These are phyloP conservation scores for Tupaia tana DNA, from an alignment of 2,113 vertebrate genomes.

Conservation along the genomic window DNA sequence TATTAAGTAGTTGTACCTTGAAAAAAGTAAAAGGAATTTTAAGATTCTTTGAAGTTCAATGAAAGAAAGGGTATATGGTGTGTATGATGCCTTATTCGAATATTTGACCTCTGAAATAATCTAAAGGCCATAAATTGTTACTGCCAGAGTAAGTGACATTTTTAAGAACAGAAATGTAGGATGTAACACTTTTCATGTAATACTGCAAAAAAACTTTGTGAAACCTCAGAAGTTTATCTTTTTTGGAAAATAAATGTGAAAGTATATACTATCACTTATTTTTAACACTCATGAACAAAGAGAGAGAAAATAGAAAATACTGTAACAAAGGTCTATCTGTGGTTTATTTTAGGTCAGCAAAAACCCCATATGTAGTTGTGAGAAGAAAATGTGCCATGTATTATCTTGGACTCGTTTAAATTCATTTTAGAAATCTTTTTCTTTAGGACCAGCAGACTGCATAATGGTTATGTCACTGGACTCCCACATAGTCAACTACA, in stretches of 20 bases:
- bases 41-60: background rate
- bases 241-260: background rate
- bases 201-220: background rate
- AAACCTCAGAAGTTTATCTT: background rate
- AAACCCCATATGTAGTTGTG: background rate
- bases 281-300: background rate
- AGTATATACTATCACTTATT: background rate
- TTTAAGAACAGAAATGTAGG: background rate
- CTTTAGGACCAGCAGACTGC: too few relatives aligned
- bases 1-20: background rate
- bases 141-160: background rate
- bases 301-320: background rate
- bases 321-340: background rate
- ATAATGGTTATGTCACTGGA: too few relatives aligned
- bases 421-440: background rate
- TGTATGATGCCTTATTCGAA: background rate
- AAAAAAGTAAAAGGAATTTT: background rate
- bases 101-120: background rate
- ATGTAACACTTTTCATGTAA: background rate
- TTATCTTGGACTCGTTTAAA: background rate
- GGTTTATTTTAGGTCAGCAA: background rate
- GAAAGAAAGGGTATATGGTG: background rate
- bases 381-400: background rate
- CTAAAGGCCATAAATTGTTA: background rate
- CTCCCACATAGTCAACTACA: too few relatives aligned